These are phyloP conservation scores for Monodelphis domestica DNA, from an alignment of 2,797 vertebrate genomes.

Conservation along the genomic window DNA sequence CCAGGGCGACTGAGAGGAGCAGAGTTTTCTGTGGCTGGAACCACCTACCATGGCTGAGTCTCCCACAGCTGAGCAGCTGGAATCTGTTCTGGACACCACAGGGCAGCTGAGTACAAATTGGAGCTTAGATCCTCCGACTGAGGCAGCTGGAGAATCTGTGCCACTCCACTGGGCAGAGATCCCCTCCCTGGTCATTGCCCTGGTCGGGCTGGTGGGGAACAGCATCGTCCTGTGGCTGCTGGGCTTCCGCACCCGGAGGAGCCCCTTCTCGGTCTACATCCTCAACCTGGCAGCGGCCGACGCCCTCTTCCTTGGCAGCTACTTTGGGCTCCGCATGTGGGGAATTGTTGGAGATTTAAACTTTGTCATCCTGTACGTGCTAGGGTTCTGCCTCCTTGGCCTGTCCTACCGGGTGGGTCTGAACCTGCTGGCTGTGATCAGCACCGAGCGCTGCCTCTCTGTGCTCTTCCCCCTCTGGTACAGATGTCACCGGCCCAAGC, in stretches of 20 bases:
- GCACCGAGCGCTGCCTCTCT: conserved; percentile 27
- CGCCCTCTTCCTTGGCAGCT: conserved; percentile 35
- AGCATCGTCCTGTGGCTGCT: not conserved
- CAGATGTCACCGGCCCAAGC: no score
- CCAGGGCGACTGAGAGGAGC: no score
- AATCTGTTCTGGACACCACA: no score
- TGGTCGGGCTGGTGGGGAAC: conserved; percentile 20
- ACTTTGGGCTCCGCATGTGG: rapidly evolving
- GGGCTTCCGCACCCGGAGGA: conserved; percentile 38
- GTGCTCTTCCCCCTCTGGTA: not conserved
- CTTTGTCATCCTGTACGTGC: no score
- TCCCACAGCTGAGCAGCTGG: no score
- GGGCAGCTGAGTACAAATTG: no score
- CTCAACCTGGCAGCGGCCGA: conserved; percentile 53
- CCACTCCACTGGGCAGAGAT: rapidly evolving
- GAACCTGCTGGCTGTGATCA: conserved; percentile 58
- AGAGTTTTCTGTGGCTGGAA: no score
- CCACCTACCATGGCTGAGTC: no score
- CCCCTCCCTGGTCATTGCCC: not conserved
- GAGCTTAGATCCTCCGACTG: no score
- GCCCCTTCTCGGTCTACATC: no score
- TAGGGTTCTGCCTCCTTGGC: rapidly evolving
- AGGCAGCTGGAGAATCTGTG: rapidly evolving
- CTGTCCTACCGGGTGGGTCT: not conserved
- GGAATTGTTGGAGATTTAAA: no score